A percentile compares a stretch with the other conserved stretches of the same genome.
Conservation (phyloP, 2,113 vertebrate genomes). For the Microcebus jonahi region DNA sequence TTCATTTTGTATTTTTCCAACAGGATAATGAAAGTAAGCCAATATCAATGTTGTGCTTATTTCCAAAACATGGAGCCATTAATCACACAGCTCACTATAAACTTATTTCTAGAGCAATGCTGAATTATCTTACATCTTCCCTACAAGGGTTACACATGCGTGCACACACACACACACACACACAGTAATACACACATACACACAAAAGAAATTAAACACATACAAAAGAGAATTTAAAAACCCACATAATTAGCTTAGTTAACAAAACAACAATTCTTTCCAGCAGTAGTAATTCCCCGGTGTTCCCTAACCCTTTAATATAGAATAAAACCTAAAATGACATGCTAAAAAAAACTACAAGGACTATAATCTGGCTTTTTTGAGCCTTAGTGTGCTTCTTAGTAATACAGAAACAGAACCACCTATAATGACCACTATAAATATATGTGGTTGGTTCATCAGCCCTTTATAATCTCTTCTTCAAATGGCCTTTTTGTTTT, state of each 20-base stretch:
- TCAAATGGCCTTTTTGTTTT: background rate
- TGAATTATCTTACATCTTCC: background rate
- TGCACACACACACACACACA: background rate
- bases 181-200: background rate
- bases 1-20: background rate
- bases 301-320: background rate
- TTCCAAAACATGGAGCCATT: slow-evolving; percentile 24
- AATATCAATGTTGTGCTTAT: background rate
- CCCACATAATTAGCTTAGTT: background rate
- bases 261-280: slow-evolving; percentile 38
- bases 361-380: background rate
- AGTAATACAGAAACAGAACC: background rate
- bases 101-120: background rate
- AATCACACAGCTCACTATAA: background rate
- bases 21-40: slow-evolving; percentile 28
- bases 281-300: background rate
- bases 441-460: background rate
- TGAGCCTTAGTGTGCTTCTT: background rate
- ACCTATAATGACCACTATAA: background rate
- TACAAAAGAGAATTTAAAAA: background rate
- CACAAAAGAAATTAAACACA: slow-evolving; percentile 49
- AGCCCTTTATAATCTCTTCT: background rate
- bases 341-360: background rate
- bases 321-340: background rate
- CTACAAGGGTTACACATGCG: background rate